Conservation (phyloP, 2,797 vertebrate species). For the Pyrocephalus nanus region DNA sequence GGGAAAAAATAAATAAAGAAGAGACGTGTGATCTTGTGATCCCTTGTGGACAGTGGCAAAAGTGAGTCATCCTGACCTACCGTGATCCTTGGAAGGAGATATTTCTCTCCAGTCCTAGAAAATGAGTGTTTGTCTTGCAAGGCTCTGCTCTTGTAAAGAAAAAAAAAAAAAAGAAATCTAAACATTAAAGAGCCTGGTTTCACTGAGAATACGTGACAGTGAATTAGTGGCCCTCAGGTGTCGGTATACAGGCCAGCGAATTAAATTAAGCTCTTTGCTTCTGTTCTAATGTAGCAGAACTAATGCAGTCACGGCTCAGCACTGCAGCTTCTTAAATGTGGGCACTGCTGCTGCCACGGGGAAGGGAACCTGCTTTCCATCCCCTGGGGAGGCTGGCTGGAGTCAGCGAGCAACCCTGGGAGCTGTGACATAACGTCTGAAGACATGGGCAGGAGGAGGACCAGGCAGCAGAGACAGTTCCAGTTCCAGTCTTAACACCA, state of each 20-base stretch:
- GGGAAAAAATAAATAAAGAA: background rate
- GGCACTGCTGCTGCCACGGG: constrained; percentile 23
- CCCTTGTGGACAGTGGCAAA: background rate
- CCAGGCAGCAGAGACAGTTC: background rate
- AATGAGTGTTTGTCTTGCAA: background rate
- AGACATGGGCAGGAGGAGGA: background rate
- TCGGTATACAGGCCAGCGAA: constrained; percentile 35
- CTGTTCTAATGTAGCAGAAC: constrained; percentile 70
- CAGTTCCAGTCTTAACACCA: constrained; percentile 14
- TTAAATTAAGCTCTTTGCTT: constrained; percentile 70
- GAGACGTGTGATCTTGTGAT: background rate
- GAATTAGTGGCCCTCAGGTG: constrained; percentile 70
- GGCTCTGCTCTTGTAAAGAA: background rate
- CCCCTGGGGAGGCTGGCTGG: background rate
- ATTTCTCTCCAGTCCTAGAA: background rate
- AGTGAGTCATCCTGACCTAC: constrained; percentile 39
- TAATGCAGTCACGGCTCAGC: constrained; percentile 66
- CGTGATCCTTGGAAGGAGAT: background rate
- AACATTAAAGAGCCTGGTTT: background rate
- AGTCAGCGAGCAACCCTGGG: background rate
- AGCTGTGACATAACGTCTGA: constrained; percentile 53
- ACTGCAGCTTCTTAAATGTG: constrained; percentile 47
- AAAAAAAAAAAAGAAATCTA: background rate
- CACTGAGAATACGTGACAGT: constrained; percentile 44
- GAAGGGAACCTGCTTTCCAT: constrained; percentile 22